These are phyloP conservation scores for Drosophila emarginata DNA, from an alignment of 2,888 invertebrate species.

Conservation along the genomic window DNA sequence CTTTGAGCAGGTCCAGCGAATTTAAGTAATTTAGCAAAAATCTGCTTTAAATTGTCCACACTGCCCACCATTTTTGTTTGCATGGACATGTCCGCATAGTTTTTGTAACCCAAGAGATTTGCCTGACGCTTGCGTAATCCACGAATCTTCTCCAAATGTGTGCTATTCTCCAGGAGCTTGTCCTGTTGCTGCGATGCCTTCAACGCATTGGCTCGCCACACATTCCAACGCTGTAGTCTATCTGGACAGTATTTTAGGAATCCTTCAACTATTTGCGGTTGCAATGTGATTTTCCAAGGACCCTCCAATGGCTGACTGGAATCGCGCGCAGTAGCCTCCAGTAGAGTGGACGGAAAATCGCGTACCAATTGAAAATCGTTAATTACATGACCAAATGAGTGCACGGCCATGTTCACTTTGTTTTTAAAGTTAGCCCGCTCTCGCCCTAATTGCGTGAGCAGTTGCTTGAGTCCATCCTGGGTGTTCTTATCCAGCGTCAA, in stretches of 20 bases:
- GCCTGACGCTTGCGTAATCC: slow-evolving; percentile 88
- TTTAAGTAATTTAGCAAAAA: slow-evolving; percentile 87
- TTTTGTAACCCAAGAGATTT: slow-evolving; percentile 89
- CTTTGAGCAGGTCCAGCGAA: slow-evolving; percentile 90
- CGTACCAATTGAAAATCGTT: slow-evolving; percentile 86
- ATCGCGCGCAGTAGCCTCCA: slow-evolving; percentile 87
- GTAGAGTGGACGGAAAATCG: slow-evolving; percentile 88
- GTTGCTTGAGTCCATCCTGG: slow-evolving; percentile 84
- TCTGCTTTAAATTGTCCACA: slow-evolving; percentile 88
- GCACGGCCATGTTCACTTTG: slow-evolving; percentile 87
- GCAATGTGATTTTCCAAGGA: slow-evolving; percentile 92
- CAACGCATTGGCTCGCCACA: slow-evolving; percentile 91
- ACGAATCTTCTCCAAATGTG: slow-evolving; percentile 90
- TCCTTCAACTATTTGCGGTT: slow-evolving; percentile 87
- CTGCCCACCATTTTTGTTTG: slow-evolving; percentile 95
- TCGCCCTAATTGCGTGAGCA: slow-evolving; percentile 84
- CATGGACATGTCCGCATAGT: slow-evolving; percentile 94
- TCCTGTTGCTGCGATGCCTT: slow-evolving; percentile 87
- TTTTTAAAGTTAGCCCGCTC: slow-evolving; percentile 86
- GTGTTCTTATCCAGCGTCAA: slow-evolving; percentile 86
- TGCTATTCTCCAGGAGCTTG: slow-evolving; percentile 87
- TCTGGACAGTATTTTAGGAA: slow-evolving; percentile 94
- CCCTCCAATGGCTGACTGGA: slow-evolving; percentile 85
- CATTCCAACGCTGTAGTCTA: slow-evolving; percentile 89
- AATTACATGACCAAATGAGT: slow-evolving; percentile 87